These are phyloP conservation scores for Tenthredo mesomela DNA, from an alignment of 2,888 invertebrate genomes.

Conservation along the genomic window DNA sequence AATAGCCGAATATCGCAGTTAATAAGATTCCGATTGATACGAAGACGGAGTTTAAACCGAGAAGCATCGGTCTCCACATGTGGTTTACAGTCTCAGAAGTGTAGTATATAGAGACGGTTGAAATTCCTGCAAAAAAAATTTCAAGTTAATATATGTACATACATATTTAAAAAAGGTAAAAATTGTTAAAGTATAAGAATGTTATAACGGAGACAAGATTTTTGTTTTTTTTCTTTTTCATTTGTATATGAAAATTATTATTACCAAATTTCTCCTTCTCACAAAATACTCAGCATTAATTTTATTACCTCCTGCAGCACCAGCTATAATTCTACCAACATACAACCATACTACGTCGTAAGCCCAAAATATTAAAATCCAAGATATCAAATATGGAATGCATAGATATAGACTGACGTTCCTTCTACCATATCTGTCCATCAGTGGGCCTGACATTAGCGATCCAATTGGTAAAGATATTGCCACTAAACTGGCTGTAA, in stretches of 20 bases:
- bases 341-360: conserved; percentile 78
- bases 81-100: conserved; percentile 82
- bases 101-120: conserved; percentile 80
- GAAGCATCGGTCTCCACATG: conserved; percentile 79
- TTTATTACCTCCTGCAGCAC: conserved; percentile 78
- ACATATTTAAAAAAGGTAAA: no score
- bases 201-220: neutral
- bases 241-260: conserved; percentile 1
- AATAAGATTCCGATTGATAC: conserved; percentile 81
- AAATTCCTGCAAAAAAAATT: conserved; percentile 76
- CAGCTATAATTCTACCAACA: conserved; percentile 79
- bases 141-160: no score
- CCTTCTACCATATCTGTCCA: conserved; percentile 81
- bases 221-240: no score
- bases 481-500: conserved; percentile 80
- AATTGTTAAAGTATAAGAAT: no score
- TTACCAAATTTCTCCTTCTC: conserved; percentile 20
- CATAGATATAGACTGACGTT: conserved; percentile 77
- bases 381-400: conserved; percentile 78
- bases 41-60: conserved; percentile 81
- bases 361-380: conserved; percentile 78
- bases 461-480: conserved; percentile 80
- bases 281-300: neutral
- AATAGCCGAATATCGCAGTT: conserved; percentile 79
- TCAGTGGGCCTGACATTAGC: conserved; percentile 79